A percentile compares a stretch with the other conserved stretches of the same genome.
Evolutionary conservation across 2,888 invertebrate genomes (phyloP).

Genomic region (Troglohyphantes excavatus): DNA sequence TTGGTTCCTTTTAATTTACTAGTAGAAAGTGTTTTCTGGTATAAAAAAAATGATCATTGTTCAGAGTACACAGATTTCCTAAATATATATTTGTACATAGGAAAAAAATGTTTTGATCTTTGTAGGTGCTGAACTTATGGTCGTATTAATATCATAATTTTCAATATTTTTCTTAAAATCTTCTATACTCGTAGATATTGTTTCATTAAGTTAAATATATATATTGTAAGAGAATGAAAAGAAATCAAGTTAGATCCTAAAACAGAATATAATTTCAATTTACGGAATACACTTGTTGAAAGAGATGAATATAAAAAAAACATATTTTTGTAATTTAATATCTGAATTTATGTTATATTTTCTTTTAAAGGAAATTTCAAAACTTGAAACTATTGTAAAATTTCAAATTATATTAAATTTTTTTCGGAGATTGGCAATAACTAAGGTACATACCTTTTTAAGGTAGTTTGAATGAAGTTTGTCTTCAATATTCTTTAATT

Average conservation of each 20-base stretch:
- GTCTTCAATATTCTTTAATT: too few relatives aligned
- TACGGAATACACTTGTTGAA: neutral
- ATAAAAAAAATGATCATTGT: constrained; percentile 4
- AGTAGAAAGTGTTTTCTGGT: constrained; percentile 7
- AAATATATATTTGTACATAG: constrained; percentile 54
- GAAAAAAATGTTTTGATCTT: constrained; percentile 39
- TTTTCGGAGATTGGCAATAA: too few relatives aligned
- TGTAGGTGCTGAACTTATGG: constrained; percentile 56
- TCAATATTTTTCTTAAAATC: constrained; percentile 32
- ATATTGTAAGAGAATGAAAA: neutral
- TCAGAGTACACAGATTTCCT: constrained; percentile 15
- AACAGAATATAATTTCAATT: constrained; percentile 7
- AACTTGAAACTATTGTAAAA: too few relatives aligned
- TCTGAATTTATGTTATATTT: too few relatives aligned
- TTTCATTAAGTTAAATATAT: neutral
- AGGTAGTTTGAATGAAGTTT: too few relatives aligned
- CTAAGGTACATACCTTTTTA: too few relatives aligned
- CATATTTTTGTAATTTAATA: neutral
- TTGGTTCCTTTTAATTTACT: constrained; percentile 1
- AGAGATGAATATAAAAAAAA: neutral
- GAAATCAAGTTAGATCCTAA: constrained; percentile 3
- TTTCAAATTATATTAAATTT: too few relatives aligned
- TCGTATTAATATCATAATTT: neutral
- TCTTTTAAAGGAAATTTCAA: too few relatives aligned
- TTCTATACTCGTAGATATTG: constrained; percentile 11